Base-by-base conservation (phyloP, 2,888 invertebrate genomes). In the Eristalinus aeneus region DNA sequence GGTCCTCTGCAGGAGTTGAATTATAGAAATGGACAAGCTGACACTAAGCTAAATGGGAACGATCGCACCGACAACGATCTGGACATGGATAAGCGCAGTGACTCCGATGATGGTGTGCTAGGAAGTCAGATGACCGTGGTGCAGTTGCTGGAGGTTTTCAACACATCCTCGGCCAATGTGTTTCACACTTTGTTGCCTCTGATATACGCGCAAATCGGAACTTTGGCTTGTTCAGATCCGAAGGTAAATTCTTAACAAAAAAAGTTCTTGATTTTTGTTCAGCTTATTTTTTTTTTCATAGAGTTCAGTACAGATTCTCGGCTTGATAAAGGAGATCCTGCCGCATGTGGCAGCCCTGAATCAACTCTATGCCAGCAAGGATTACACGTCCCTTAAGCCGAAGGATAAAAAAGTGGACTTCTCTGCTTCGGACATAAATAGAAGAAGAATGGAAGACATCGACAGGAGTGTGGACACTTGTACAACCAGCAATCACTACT, bases 331-430 rank as follows among this genome's bases (percentile, higher is more conserved):
- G 92, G 97, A 97, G 89, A 94, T 98, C 90, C 92, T 98, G 23
- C 98, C 98, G 0, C 97, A 97, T 89, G 97, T 98, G 4, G 95
- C 97, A 0, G 96, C 97, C 0, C 93, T 98, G 89, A 98, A 98
- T 93, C 94, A 96, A 78, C 91, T 96, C 32, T 91, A 91, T 65
- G 90, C 90, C 0, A 89, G 89, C 9, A 92, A 92, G 72, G 91
- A 92, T 77, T 89, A 90, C 34, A 39, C 54, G 8, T 67, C 82
- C 1, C 65, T 78, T 10, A 86, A 86, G 34, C 11, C 67, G 1
- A 86, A 86, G 36, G 82, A 86, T 11, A 86, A 86, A 9, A 86
- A 86, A 12, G 74, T 78, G 0, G 86, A 86, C 16, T 86, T 86
- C 23, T 74, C 77, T 2, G 77, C 71, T 34, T 82, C 82, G 5